These are phyloP conservation scores for Isoperla grammatica DNA, from an alignment of 2,888 invertebrate genomes.

Conservation along the genomic window DNA sequence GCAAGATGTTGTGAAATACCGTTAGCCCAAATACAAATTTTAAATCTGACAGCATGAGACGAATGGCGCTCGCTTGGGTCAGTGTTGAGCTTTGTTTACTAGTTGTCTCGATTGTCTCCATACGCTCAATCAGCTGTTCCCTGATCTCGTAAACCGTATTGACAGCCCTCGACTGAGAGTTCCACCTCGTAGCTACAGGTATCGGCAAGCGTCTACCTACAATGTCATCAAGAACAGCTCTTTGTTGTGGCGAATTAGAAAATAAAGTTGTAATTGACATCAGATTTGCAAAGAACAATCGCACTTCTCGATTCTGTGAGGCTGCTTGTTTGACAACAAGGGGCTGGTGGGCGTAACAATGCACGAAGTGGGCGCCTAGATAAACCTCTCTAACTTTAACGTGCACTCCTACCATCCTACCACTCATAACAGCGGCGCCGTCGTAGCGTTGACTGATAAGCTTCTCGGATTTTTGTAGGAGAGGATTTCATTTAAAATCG, in stretches of 20 bases:
- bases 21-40: slow-evolving; percentile 33
- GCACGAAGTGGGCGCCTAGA: slow-evolving; percentile 33
- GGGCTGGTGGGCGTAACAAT: slow-evolving; percentile 34
- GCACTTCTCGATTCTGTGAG: slow-evolving; percentile 33
- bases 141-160: slow-evolving; percentile 31
- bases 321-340: slow-evolving; percentile 34
- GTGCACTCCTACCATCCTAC: slow-evolving; percentile 34
- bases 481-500: slow-evolving; percentile 26
- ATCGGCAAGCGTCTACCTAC: slow-evolving; percentile 25
- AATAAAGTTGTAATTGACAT: slow-evolving; percentile 23
- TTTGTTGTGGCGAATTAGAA: slow-evolving; percentile 33
- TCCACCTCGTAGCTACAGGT: slow-evolving; percentile 26
- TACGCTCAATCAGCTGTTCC: slow-evolving; percentile 14
- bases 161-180: slow-evolving; percentile 28
- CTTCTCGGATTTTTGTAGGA: slow-evolving; percentile 28
- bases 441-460: slow-evolving; percentile 36
- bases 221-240: slow-evolving; percentile 30
- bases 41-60: not conserved
- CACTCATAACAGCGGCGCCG: slow-evolving; percentile 35
- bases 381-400: slow-evolving; percentile 33
- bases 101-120: slow-evolving; percentile 31
- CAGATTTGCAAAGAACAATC: slow-evolving; percentile 36
- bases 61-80: slow-evolving; percentile 4
- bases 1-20: slow-evolving; percentile 35
- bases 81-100: slow-evolving; percentile 22